phyloP scores from a whole-genome alignment of 2,888 invertebrate genomes.

The Agriopis aurantiaria region DNA sequence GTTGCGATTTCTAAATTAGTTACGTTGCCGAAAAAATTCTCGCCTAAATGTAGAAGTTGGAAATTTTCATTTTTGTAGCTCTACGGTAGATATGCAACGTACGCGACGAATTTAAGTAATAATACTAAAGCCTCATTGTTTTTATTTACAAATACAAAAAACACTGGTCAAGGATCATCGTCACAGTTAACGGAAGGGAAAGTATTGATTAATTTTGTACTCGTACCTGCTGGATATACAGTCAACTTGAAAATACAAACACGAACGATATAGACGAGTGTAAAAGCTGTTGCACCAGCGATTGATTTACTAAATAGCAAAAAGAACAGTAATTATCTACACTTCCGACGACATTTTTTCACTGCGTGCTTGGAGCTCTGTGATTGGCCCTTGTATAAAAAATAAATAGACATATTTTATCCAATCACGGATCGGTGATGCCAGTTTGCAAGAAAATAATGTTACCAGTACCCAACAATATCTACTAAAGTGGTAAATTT shows the following conservation, averaged over 20 bases:
- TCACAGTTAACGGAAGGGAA: slow-evolving; percentile 63
- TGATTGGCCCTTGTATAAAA: slow-evolving; percentile 64
- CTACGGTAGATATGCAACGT: not conserved
- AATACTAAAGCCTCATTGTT: slow-evolving; percentile 59
- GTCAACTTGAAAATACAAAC: slow-evolving; percentile 39
- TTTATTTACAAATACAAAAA: slow-evolving; percentile 83
- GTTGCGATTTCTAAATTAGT: slow-evolving; percentile 19
- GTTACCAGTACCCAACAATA: slow-evolving; percentile 40
- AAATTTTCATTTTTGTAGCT: not conserved
- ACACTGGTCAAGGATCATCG: slow-evolving; percentile 72
- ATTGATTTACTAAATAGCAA: slow-evolving; percentile 52
- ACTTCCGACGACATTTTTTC: slow-evolving; percentile 79
- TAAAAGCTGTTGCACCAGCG: slow-evolving; percentile 59
- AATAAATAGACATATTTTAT: slow-evolving; percentile 41
- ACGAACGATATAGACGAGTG: slow-evolving; percentile 38
- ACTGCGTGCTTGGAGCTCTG: slow-evolving; percentile 70
- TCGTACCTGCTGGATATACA: slow-evolving; percentile 55
- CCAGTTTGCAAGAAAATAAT: slow-evolving; percentile 25
- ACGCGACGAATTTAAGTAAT: slow-evolving; percentile 15
- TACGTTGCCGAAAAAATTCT: not conserved
- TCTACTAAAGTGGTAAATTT: slow-evolving; percentile 28
- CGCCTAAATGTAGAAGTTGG: not conserved
- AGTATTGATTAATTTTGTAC: slow-evolving; percentile 53
- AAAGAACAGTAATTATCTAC: slow-evolving; percentile 59
- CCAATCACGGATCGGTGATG: slow-evolving; percentile 57